phyloP scores from a whole-genome alignment of 1,140 invertebrate genomes.

The Stratiolaelaps scimitus region DNA sequence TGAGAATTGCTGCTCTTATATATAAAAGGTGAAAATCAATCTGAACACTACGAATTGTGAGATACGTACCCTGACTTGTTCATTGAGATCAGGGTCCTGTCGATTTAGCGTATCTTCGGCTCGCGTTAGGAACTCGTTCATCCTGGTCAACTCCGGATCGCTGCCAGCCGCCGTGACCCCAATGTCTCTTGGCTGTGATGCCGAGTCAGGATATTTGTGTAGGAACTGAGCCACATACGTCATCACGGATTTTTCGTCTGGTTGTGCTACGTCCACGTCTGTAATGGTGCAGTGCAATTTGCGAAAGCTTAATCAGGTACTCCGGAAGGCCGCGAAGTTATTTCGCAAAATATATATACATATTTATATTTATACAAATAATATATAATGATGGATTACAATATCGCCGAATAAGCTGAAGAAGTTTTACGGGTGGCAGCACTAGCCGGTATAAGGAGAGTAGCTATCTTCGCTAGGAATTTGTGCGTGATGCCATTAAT shows the following conservation, averaged over 20 bases:
- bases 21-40: not conserved
- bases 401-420: slow-evolving; percentile 25
- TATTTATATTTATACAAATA: no score
- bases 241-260: slow-evolving; percentile 98
- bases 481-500: no score
- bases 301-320: slow-evolving; percentile 30
- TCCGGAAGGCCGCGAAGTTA: no score
- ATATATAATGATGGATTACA: no score
- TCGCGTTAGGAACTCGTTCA: slow-evolving; percentile 26
- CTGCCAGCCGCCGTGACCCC: slow-evolving; percentile 6
- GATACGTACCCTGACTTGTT: slow-evolving; percentile 9
- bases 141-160: slow-evolving; percentile 29
- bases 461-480: not conserved
- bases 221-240: slow-evolving; percentile 98
- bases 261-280: slow-evolving; percentile 90
- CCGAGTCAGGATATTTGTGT: slow-evolving; percentile 60
- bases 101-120: slow-evolving; percentile 8
- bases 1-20: not conserved
- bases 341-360: no score
- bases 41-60: no score
- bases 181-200: slow-evolving; percentile 33
- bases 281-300: slow-evolving; percentile 28
- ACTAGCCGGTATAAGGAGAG: slow-evolving; percentile 7
- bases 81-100: slow-evolving; percentile 14
- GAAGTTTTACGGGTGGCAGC: not conserved